Evolutionary conservation across 2,113 vertebrate species (phyloP), one percentile per base, ranked within the genome.

Genomic region (Rhinopomastus cyanomelas): DNA sequence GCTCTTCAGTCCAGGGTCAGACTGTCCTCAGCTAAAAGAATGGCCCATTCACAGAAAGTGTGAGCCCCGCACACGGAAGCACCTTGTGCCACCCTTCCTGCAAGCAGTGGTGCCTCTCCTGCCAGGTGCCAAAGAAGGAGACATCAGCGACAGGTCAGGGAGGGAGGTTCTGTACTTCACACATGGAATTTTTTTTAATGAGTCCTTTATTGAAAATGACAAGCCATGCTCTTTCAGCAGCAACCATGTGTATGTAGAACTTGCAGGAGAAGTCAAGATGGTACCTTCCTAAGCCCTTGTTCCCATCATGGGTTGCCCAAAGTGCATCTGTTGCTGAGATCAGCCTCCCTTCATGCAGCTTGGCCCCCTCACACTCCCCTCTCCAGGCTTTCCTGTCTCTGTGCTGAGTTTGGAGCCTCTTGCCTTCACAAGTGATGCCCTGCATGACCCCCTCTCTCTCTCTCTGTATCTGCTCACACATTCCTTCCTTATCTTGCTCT

Each of bases 401-500:
- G 34, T 44, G 10, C 48, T 4, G 39, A 62, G 46, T 68, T 62
- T 72, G 62, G 52, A 87, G 79, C n/a, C 87, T 91, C 79, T 51
- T 77, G 46, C 67, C 64, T 60, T 60, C 53, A 26, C 23, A 51
- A 48, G 53, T 0, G 1, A 78, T 92, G 92, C 88, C 94, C 90
- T 92, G 7, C 2, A 15, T 92, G 93, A 90, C 92, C 95, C 72
- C 36, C 55, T n/a, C n/a, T n/a, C n/a, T n/a, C n/a, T 84, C 73
- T 83, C 71, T 42, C 88, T 64, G 8, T 87, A 75, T 94, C 86
- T 94, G 59, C 78, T 93, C 89, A 61, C 86, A 84, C 75, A 95
- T 96, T 95, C 90, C 86, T 94, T 65, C 64, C 94, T 94, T 95
- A 96, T 96, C 94, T 94, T 19, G 61, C 71, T 94, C 67, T 66